Percentiles rank a stretch among this genome's conserved stretches.
Conservation (phyloP, 2,113 vertebrate genomes). For the Aptenodytes patagonicus region DNA sequence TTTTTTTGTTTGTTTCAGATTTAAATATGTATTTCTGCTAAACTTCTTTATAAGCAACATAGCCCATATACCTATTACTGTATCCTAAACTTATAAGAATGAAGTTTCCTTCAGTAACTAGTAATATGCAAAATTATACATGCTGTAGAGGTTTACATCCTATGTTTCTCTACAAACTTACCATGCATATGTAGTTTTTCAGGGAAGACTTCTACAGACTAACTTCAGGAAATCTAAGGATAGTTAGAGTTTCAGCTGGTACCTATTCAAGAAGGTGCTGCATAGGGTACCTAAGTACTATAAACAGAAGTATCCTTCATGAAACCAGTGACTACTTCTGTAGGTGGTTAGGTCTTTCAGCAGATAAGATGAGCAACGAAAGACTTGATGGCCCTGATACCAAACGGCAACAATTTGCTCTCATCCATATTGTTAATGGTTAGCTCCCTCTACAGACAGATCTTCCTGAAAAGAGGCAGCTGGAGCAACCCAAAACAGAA, state of each 20-base stretch:
- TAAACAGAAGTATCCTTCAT: not conserved
- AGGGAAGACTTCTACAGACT: not conserved
- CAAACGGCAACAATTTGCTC: not conserved
- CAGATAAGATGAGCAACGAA: not conserved
- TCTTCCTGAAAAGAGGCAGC: not conserved
- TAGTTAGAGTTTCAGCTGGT: not conserved
- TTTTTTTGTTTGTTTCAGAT: not conserved
- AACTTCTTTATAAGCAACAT: not conserved
- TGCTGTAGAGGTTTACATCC: not conserved
- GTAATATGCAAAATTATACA: not conserved
- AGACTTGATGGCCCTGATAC: too few relatives aligned
- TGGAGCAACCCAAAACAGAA: not conserved
- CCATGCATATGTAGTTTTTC: not conserved
- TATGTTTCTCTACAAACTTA: not conserved
- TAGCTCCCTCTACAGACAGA: not conserved
- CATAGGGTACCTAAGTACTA: not conserved
- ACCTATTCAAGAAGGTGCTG: not conserved
- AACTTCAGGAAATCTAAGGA: not conserved
- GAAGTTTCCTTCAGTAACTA: not conserved
- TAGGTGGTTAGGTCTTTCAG: not conserved
- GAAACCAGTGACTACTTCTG: not conserved
- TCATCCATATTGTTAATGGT: accelerated
- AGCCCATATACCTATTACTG: not conserved
- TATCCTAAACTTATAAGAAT: not conserved
- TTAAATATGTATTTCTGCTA: not conserved